These are phyloP conservation scores for Melanchra persicariae DNA, from an alignment of 2,888 invertebrate species.

Conservation along the genomic window DNA sequence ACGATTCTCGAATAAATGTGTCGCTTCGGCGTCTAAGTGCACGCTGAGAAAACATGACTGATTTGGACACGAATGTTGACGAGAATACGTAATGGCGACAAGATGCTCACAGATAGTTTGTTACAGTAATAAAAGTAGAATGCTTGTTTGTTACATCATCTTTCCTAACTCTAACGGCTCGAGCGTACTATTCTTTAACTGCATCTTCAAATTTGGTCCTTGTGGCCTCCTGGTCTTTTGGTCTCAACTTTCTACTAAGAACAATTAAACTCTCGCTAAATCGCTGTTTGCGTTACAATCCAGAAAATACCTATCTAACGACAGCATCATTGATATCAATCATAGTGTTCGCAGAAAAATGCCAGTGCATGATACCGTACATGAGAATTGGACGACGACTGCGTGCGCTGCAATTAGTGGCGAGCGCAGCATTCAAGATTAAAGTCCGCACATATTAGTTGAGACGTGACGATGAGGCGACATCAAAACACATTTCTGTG, in stretches of 20 bases:
- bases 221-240: neutral
- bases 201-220: neutral
- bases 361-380: constrained; percentile 32
- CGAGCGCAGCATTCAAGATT: constrained; percentile 61
- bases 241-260: constrained; percentile 32
- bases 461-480: constrained; percentile 75
- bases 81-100: constrained; percentile 61
- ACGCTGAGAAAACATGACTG: constrained; percentile 66
- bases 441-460: constrained; percentile 75
- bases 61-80: constrained; percentile 63
- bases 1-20: constrained; percentile 87
- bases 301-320: constrained; percentile 34
- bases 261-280: constrained; percentile 22
- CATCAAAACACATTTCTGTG: constrained; percentile 86
- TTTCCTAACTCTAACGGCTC: neutral
- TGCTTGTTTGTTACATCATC: constrained; percentile 37
- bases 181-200: neutral
- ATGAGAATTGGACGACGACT: constrained; percentile 50
- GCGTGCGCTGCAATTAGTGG: constrained; percentile 55
- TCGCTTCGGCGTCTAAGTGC: constrained; percentile 72
- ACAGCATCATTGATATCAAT: constrained; percentile 55
- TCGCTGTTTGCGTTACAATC: constrained; percentile 32
- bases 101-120: constrained; percentile 57
- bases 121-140: constrained; percentile 46
- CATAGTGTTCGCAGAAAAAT: constrained; percentile 59